Evolutionary conservation across 2,113 vertebrate genomes (phyloP), one percentile per base, ranked within the genome.

Genomic region (Saguinus midas): DNA sequence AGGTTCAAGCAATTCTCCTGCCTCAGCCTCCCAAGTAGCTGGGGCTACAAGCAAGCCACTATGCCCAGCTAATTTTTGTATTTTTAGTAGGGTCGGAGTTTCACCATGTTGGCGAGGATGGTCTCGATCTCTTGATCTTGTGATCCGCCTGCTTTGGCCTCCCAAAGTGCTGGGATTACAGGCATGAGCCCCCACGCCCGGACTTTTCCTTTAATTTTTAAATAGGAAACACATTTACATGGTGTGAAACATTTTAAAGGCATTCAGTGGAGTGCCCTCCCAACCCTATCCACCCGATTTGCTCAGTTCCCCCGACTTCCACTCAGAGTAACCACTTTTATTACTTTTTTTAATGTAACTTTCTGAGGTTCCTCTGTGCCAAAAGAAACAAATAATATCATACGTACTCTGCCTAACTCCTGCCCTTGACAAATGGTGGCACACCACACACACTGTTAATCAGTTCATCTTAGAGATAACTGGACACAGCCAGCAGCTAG

Each of bases 391-490:
- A 79, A 43, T 29, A 68, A 91, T 75, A 50, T 66, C 55, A 45
- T 10, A 29, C 23, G 13, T 27, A 45, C 14, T 64, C 25, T 43
- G 73, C 25, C 58, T 21, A 1, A 40, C 52, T 58, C 61, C 72
- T 21, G 10, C n/a, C 52, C 70, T 43, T 57, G 57, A 27, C 76
- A 72, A 92, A 90, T 9, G 48, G 55, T 32, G 35, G 82, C 32
- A 32, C 1, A 43, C 40, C 18, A 37, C 27, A 57, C 52, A 52
- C 40, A 80, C 21, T 11, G 40, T 43, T 14, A 52, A 64, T 95
- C 89, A 73, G 57, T 37, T 94, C 80, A 82, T 92, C 97, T 84
- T 40, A 8, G 50, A 76, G 84, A 87, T 75, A 78, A 82, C 87
- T 88, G 92, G 78, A 88, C 48, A 45, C 21, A 50, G 75, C 8